phyloP scores from a whole-genome alignment of 2,888 invertebrate species.

The Melanostoma scalare region DNA sequence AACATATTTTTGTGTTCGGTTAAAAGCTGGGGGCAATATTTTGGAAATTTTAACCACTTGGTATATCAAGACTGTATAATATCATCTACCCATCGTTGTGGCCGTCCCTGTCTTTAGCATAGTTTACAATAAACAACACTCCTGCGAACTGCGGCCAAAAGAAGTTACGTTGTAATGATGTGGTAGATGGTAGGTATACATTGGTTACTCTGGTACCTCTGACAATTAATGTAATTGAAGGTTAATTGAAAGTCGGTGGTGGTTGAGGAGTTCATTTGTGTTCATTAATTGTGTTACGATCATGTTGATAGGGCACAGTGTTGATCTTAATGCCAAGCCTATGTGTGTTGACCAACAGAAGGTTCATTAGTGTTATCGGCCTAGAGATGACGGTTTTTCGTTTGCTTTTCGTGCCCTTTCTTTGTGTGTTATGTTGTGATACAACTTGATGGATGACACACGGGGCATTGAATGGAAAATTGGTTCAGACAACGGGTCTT shows the following conservation, averaged over 20 bases:
- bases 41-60: slow-evolving; percentile 18
- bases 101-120: slow-evolving; percentile 16
- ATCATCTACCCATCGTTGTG: slow-evolving; percentile 9
- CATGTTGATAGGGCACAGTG: slow-evolving; percentile 25
- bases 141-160: slow-evolving; percentile 16
- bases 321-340: slow-evolving; percentile 30
- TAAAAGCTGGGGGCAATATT: slow-evolving; percentile 30
- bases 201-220: slow-evolving; percentile 9
- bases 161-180: not conserved
- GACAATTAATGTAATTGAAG: slow-evolving; percentile 68
- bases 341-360: slow-evolving; percentile 33
- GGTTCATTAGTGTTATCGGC: slow-evolving; percentile 46
- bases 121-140: slow-evolving; percentile 13
- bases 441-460: slow-evolving; percentile 1
- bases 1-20: not conserved
- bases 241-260: slow-evolving; percentile 67
- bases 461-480: slow-evolving; percentile 1
- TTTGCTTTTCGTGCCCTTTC: slow-evolving; percentile 18
- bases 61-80: slow-evolving; percentile 1
- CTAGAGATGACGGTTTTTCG: slow-evolving; percentile 4
- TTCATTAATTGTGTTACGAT: slow-evolving; percentile 62
- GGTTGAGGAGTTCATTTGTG: slow-evolving; percentile 55
- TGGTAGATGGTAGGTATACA: slow-evolving; percentile 7
- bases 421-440: slow-evolving; percentile 22
- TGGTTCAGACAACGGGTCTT: slow-evolving; percentile 37